Conservation (phyloP, 1,140 invertebrate species). For the Pseudomyrmex dendroicus region DNA sequence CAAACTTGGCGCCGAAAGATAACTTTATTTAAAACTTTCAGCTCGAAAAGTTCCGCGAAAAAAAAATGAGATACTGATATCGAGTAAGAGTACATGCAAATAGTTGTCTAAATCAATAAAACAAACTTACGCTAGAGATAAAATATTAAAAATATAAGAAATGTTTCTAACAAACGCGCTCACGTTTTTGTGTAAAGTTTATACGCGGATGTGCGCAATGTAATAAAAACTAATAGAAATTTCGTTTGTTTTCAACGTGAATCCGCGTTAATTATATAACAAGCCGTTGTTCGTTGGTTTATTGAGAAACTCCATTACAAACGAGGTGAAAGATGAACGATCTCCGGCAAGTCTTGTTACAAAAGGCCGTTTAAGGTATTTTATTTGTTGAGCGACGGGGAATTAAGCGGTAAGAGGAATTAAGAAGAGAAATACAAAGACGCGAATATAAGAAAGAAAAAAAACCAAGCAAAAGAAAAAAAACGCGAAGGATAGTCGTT, state of each 20-base stretch:
- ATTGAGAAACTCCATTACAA: slow-evolving; percentile 28
- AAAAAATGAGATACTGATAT: background rate
- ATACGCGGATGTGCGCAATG: no score
- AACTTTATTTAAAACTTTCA: slow-evolving; percentile 23
- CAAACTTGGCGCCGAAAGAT: slow-evolving; percentile 25
- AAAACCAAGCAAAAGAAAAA: background rate
- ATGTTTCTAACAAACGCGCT: no score
- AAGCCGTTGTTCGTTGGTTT: slow-evolving; percentile 15
- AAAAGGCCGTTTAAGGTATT: slow-evolving; percentile 45
- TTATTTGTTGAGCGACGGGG: slow-evolving; percentile 29
- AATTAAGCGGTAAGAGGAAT: slow-evolving; percentile 14
- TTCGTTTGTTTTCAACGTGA: no score
- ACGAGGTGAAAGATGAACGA: background rate
- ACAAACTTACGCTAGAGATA: no score
- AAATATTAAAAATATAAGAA: no score
- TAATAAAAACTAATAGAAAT: no score
- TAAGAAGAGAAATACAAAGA: slow-evolving; percentile 38
- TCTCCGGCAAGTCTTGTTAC: slow-evolving; percentile 35
- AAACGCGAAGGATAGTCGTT: slow-evolving; percentile 57
- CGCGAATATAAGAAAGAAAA: slow-evolving; percentile 15
- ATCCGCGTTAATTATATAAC: slow-evolving; percentile 13
- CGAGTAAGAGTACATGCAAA: no score
- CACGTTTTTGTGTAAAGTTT: no score
- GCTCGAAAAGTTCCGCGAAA: background rate
- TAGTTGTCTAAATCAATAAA: background rate